Evolutionary conservation across 2,888 invertebrate genomes (phyloP).

Genomic region (Neoascia interrupta): DNA sequence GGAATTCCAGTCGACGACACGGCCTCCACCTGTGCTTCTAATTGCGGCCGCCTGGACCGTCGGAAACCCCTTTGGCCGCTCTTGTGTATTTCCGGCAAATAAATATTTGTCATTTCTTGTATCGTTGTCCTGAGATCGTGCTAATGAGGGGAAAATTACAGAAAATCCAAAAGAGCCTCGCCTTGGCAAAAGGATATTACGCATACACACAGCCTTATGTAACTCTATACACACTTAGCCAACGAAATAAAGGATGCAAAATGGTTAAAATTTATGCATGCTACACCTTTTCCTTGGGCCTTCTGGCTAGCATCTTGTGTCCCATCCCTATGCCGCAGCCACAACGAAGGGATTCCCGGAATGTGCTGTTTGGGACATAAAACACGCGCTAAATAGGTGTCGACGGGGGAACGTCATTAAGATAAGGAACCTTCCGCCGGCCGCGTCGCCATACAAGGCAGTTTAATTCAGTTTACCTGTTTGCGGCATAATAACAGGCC

Average conservation of each 20-base stretch:
- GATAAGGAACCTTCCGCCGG: slow-evolving; percentile 49
- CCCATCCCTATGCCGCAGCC: too few species aligned
- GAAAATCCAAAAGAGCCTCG: slow-evolving; percentile 12
- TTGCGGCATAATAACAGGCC: too few species aligned
- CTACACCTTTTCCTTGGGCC: slow-evolving; percentile 38
- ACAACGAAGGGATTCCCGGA: not conserved
- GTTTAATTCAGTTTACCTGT: slow-evolving; percentile 27
- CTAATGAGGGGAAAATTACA: slow-evolving; percentile 59
- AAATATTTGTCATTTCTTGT: slow-evolving; percentile 59
- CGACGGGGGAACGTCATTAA: slow-evolving; percentile 63
- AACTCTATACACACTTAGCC: not conserved
- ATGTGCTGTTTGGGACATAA: slow-evolving; percentile 40
- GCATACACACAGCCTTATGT: not conserved
- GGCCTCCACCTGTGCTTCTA: slow-evolving; percentile 48
- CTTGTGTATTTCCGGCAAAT: slow-evolving; percentile 50
- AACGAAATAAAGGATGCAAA: slow-evolving; percentile 38
- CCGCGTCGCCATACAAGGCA: not conserved
- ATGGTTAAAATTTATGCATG: slow-evolving; percentile 56
- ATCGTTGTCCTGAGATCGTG: slow-evolving; percentile 46
- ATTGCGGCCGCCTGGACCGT: slow-evolving; percentile 16
- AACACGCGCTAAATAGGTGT: slow-evolving; percentile 66
- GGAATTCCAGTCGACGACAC: slow-evolving; percentile 2
- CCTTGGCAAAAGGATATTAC: slow-evolving; percentile 2
- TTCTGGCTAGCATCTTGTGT: slow-evolving; percentile 17
- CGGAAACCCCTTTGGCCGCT: slow-evolving; percentile 21